Evolutionary conservation across 2,113 vertebrate species (phyloP), one percentile per base, ranked within the genome.

Genomic region (Hystrix cristata): DNA sequence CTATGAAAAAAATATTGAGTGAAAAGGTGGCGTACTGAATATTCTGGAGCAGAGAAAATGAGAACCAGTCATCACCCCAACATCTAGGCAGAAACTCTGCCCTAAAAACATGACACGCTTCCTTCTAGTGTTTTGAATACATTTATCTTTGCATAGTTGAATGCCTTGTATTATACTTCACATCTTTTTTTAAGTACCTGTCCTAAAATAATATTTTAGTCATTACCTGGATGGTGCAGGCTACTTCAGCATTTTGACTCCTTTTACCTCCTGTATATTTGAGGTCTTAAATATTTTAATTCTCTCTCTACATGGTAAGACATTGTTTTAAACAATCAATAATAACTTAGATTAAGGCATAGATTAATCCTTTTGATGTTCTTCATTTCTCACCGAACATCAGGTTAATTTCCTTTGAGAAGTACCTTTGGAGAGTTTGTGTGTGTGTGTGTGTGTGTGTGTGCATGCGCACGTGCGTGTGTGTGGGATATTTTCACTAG

Each of bases 401-500:
- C 19, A 87, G 62, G 4, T 87, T 83, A 38, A 21, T 81, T 81
- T 64, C 29, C 38, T 87, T 90, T n/a, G 71, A 90, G 11, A 93
- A 84, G 18, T n/a, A 2, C 11, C n/a, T 71, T 74, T 27, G 19
- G 16, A 29, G 25, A 38, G 38, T 38, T 38, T n/a, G n/a, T 69
- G 55, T 51, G 46, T 87, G 12, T 60, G 60, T 51, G 11, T 65
- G 48, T 88, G 81, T 57, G 25, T 46, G 12, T 83, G 51, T 92
- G 87, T 64, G 71, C 43, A 19, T 46, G 43, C 46, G 43, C 46
- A n/a, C 27, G 38, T 46, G 34, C 16, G 71, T 19, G 51, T 84
- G 43, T 93, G 80, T 48, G 71, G 64, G 76, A 51, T 87, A 76
- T 94, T 95, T 96, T 95, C 13, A 48, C 55, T 85, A 11, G 76